A percentile compares a stretch with the other conserved stretches of the same genome.
phyloP scores from a whole-genome alignment of 2,888 invertebrate species.

The Zaprionus lineosus region DNA sequence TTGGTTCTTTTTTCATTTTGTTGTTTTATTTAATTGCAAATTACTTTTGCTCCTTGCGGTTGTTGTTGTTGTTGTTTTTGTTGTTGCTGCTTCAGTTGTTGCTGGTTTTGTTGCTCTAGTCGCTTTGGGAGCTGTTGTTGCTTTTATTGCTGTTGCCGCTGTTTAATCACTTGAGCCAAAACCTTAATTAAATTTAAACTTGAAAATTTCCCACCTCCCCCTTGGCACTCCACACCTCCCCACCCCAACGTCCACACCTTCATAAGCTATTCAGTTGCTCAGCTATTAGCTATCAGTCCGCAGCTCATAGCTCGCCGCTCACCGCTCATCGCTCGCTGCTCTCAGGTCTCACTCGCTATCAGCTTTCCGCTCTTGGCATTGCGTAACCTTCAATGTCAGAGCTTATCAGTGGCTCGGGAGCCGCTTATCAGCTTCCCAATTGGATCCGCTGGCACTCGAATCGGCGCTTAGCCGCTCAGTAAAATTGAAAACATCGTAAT shows the following conservation, averaged over 20 bases:
- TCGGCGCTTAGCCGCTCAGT: not conserved
- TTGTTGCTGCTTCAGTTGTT: not conserved
- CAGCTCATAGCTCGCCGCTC: not conserved
- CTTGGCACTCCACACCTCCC: not conserved
- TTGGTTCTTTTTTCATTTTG: not conserved
- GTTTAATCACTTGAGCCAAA: slow-evolving; percentile 20
- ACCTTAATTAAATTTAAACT: slow-evolving; percentile 25
- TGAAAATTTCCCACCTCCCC: slow-evolving; percentile 2
- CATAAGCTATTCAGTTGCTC: too few relatives aligned
- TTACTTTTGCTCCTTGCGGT: slow-evolving; percentile 6
- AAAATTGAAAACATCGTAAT: not conserved
- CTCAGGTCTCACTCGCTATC: not conserved
- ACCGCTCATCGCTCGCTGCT: slow-evolving; percentile 5
- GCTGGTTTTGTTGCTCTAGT: not conserved
- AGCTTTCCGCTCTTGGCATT: slow-evolving; percentile 34
- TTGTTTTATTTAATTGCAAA: slow-evolving; percentile 26
- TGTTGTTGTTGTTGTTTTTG: slow-evolving; percentile 3
- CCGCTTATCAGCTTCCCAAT: slow-evolving; percentile 17
- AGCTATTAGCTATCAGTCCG: too few relatives aligned
- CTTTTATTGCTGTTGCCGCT: not conserved
- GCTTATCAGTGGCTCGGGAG: slow-evolving; percentile 27
- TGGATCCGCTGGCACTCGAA: not conserved
- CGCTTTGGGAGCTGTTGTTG: slow-evolving; percentile 1
- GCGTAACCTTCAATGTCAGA: slow-evolving; percentile 44
- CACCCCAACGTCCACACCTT: not conserved